Base-by-base conservation (phyloP, 1,140 invertebrate species). In the Pseudomyrmex flavicornis region DNA sequence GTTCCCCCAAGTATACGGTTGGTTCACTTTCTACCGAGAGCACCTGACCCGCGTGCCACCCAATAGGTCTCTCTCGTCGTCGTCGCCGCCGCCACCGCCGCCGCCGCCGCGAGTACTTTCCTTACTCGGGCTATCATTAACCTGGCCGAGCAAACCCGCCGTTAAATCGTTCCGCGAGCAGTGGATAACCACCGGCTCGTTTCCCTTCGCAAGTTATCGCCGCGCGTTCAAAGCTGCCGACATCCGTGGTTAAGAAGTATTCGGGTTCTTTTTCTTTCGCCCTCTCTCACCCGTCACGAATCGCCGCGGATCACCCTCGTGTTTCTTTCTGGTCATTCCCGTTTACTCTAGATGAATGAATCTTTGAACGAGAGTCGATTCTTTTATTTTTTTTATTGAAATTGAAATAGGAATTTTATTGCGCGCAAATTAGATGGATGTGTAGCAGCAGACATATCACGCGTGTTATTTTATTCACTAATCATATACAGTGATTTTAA, bases 21-120 rank as follows among this genome's bases (percentile, higher is more conserved):
- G 86, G 88, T 89, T 92, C 91, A 91, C 92, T 93, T 93, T 93
- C 92, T 92, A 92, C 90, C 62, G 74, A 77, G 80, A 58, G 75
- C 83, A 85, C 82, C 83, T 87, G 85, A 90, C 90, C 87, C 77
- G 62, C 62, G 73, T 88, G 88, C 76, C 80, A 86, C 83, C 74
- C 90, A 89, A 89, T 88, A 82, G 80, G 87, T 85, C 74, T 35
- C 35, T 35, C 35, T 35, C 35, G 35, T 35, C 35, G 35, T 74
- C 65, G 65, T 76, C 77, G 20, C 20, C 73, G 8, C 15, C 61
- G 61, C 26, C 83, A n/a, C 20, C 61, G 46, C 20, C 68, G 69
- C 84, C 82, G 15, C 48, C 76, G 48, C 46, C 54, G 56, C 48
- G 86, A 90, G 82, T 84, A 91, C 91, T 93, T 93, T 92, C 91